Evolutionary conservation across 2,113 vertebrate species (phyloP).

Genomic region (Spea multiplicata): DNA sequence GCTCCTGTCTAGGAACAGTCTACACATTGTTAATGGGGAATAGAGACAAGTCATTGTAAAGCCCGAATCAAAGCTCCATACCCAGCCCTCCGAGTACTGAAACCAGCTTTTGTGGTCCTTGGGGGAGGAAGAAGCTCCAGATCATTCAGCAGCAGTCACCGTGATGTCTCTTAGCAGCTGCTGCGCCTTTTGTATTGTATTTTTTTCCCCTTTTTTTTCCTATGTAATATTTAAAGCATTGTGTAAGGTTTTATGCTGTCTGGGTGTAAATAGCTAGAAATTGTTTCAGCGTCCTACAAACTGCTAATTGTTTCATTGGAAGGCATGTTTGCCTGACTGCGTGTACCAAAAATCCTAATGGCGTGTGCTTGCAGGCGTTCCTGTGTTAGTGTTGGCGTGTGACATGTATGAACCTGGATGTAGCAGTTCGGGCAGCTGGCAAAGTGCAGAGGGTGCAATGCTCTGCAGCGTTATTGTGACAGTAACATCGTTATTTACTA

Average conservation of each 20-base stretch:
- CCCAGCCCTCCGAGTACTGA: slow-evolving; percentile 63
- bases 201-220: slow-evolving; percentile 2
- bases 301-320: too few relatives aligned
- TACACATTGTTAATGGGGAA: slow-evolving; percentile 59
- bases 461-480: too few relatives aligned
- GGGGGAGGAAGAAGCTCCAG: slow-evolving; percentile 61
- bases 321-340: too few relatives aligned
- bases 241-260: slow-evolving; percentile 17
- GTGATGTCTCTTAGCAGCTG: slow-evolving; percentile 83
- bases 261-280: background rate
- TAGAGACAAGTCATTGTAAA: slow-evolving; percentile 64
- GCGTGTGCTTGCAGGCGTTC: too few relatives aligned
- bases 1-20: slow-evolving; percentile 53
- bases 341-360: too few relatives aligned
- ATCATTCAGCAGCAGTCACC: slow-evolving; percentile 63
- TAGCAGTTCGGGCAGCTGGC: too few relatives aligned
- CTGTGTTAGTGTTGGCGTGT: too few relatives aligned
- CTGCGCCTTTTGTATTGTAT: slow-evolving; percentile 63
- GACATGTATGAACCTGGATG: too few relatives aligned
- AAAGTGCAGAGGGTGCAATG: too few relatives aligned
- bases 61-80: slow-evolving; percentile 67
- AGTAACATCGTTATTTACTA: too few relatives aligned
- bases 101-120: slow-evolving; percentile 64
- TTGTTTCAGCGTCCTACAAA: background rate
- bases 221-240: slow-evolving; percentile 49